Base-by-base conservation (phyloP, 2,113 vertebrate genomes). In the Syngnathus scovelli region DNA sequence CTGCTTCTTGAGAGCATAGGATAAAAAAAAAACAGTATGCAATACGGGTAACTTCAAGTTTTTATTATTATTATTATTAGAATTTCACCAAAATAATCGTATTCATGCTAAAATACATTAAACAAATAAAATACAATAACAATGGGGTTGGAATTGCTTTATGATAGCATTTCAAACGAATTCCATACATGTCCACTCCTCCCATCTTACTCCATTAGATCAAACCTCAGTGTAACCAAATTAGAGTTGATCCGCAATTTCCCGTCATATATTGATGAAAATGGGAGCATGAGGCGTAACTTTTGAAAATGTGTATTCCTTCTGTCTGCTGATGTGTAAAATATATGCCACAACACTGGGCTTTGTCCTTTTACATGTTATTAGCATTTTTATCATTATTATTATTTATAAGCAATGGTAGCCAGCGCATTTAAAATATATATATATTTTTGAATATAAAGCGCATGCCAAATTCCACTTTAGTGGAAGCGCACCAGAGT, bases 231-330 rank as follows among this genome's bases (percentile, higher is more conserved):
- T 21, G 19, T 21, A 52, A 21, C 18, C 19, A 3, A 52, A 52
- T 52, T 52, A n/a, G 49, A 52, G 19, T 52, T 21, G 49, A 52
- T 52, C 49, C 49, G n/a, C 49, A 52, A 52, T 52, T 52, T 52
- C 49, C 49, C 48, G 48, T 49, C 48, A 49, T 18, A 49, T 9
- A n/a, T 49, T 49, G 48, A 49, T 49, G 43, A 13, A 11, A 46
- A 46, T 46, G 48, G 48, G 18, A 49, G 48, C 7, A 49, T 6
- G 44, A 49, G 48, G 19, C 48, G 5, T 18, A 8, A 2, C 7
- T 49, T 49, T 49, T 7, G 16, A 49, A 48, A 49, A 49, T 19
- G 1, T 49, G 18, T 1, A 49, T 19, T 49, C 48, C 48, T 19
- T 6, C n/a, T 52, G 3, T 52, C n/a, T 51, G 49, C 49, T 19